phyloP scores from a whole-genome alignment of 2,888 invertebrate genomes.

The Pelosia muscerda region DNA sequence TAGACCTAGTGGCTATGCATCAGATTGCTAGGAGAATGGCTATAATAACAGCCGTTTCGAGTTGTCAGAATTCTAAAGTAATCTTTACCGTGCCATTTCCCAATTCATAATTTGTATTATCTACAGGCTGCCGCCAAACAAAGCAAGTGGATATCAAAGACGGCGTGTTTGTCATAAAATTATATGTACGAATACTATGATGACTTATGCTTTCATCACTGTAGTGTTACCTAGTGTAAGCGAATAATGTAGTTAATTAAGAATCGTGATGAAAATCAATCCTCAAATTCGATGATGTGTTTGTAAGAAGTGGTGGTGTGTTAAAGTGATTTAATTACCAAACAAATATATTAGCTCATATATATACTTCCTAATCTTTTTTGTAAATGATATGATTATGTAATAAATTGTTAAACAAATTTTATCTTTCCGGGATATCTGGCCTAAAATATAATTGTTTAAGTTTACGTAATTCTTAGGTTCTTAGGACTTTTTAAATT shows the following conservation, averaged over 20 bases:
- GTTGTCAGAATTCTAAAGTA: neutral
- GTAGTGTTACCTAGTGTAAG: neutral
- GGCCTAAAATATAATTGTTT: no score
- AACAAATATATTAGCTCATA: no score
- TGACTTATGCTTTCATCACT: conserved; percentile 2
- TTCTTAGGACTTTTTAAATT: no score
- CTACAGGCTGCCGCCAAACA: neutral
- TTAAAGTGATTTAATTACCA: neutral
- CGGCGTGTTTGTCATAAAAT: neutral
- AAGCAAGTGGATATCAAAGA: neutral
- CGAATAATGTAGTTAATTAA: conserved; percentile 5
- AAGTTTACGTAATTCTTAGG: no score
- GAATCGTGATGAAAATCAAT: neutral
- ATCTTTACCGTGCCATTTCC: neutral
- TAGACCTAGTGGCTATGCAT: no score
- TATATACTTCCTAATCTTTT: neutral
- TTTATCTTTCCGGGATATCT: no score
- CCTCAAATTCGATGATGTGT: neutral
- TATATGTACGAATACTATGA: neutral
- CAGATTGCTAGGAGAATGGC: no score
- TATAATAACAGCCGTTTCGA: no score
- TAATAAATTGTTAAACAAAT: no score
- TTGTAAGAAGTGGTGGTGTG: neutral
- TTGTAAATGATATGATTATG: neutral
- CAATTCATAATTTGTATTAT: neutral